These are phyloP conservation scores for Telmatochromis sp. DNA, from an alignment of 2,113 vertebrate genomes.

Conservation along the genomic window DNA sequence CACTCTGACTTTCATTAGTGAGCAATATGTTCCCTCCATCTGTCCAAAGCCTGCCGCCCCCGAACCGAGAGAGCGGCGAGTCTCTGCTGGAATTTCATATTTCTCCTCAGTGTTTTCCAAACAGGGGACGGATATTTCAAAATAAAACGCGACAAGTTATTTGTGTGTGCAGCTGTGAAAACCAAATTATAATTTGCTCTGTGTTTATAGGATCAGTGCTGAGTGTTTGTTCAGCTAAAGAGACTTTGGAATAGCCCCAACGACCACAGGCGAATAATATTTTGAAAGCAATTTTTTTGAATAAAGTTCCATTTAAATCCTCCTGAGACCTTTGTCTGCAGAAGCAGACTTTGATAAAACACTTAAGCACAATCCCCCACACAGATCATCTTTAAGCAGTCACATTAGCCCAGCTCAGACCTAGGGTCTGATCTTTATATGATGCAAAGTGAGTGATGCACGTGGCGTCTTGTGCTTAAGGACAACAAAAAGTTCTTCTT, in stretches of 20 bases:
- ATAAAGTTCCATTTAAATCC: background rate
- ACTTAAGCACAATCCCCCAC: background rate
- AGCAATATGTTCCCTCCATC: conserved; percentile 66
- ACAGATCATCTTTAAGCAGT: background rate
- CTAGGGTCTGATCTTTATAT: background rate
- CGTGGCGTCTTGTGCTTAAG: background rate
- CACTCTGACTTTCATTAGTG: conserved; percentile 52
- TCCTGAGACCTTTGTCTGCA: background rate
- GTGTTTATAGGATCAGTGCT: background rate
- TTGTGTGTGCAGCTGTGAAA: background rate
- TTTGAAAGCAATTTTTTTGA: background rate
- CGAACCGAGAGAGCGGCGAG: background rate
- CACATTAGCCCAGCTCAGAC: background rate
- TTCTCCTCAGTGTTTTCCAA: conserved; percentile 18
- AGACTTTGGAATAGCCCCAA: background rate
- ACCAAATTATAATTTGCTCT: background rate
- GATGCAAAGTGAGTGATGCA: background rate
- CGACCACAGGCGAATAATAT: background rate
- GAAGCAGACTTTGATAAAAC: background rate
- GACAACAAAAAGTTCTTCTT: background rate
- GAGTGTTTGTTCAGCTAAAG: background rate
- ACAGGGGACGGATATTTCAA: background rate
- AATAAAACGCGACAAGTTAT: conserved; percentile 10
- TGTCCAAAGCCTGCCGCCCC: conserved; percentile 47
- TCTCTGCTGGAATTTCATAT: conserved; percentile 11